These are phyloP conservation scores for Notarius quadriscutis DNA, from an alignment of 2,113 vertebrate genomes.

Conservation along the genomic window DNA sequence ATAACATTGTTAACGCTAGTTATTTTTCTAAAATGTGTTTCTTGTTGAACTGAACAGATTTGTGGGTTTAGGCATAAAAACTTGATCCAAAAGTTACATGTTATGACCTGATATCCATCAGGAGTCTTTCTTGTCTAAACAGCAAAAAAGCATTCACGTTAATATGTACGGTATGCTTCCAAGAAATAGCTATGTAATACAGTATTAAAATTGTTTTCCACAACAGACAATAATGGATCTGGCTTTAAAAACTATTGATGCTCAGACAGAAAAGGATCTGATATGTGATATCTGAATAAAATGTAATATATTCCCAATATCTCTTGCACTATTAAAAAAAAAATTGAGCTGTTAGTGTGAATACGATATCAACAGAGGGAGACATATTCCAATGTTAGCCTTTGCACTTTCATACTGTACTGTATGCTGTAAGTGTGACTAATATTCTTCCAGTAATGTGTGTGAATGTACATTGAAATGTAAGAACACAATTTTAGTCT, in stretches of 20 bases:
- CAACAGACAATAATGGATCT: neutral
- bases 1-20: neutral
- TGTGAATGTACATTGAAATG: neutral
- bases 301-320: neutral
- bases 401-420: neutral
- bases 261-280: neutral
- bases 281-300: neutral
- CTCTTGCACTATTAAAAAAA: neutral
- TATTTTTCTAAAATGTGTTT: neutral
- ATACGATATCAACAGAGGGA: slow-evolving; percentile 13
- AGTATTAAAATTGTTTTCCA: neutral
- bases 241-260: neutral
- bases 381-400: neutral
- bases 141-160: neutral
- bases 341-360: neutral
- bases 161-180: neutral
- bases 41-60: neutral
- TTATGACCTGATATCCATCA: neutral
- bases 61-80: neutral
- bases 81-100: neutral
- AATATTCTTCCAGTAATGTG: neutral
- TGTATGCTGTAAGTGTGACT: neutral
- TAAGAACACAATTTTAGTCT: neutral
- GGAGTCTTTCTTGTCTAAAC: neutral
- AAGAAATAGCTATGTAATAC: neutral